Percentiles rank a stretch among this genome's conserved stretches.
Evolutionary conservation across 1,140 invertebrate genomes (phyloP).

Genomic region (Mamestra configurata): DNA sequence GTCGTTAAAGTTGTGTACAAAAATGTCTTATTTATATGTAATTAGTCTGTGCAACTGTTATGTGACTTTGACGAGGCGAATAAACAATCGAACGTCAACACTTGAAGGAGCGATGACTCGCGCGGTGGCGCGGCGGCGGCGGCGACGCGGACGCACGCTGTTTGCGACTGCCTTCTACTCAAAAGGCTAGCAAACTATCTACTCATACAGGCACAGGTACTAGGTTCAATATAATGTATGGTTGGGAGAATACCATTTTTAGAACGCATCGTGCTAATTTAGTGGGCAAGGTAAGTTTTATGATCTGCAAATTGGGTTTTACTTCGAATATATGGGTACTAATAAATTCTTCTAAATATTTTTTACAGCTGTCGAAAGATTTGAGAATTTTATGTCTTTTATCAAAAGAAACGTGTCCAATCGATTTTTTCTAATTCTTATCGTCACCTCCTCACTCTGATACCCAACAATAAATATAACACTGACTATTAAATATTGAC

Average conservation of each 20-base stretch:
- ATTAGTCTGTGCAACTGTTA: conserved; percentile 82
- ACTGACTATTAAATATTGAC: conserved; percentile 49
- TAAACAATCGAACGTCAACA: conserved; percentile 84
- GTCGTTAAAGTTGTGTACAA: neutral
- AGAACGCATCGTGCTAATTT: conserved; percentile 19
- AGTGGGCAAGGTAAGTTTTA: conserved; percentile 15
- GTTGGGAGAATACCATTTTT: neutral
- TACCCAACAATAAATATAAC: conserved; percentile 44
- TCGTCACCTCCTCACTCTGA: conserved; percentile 1
- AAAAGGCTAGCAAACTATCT: conserved; percentile 51
- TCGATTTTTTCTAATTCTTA: too few species aligned
- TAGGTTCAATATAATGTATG: neutral
- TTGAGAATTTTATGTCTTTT: too few species aligned
- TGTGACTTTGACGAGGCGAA: conserved; percentile 76
- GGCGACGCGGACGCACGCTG: conserved; percentile 68
- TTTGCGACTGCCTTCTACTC: conserved; percentile 63
- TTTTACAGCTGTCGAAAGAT: too few species aligned
- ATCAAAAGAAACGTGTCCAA: too few species aligned
- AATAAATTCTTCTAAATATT: neutral
- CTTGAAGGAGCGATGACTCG: conserved; percentile 83
- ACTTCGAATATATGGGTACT: neutral
- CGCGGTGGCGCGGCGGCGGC: too few species aligned
- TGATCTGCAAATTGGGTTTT: conserved; percentile 20
- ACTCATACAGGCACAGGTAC: neutral
- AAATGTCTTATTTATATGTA: conserved; percentile 72